Base-by-base conservation (phyloP, 1,140 invertebrate genomes). In the Bombus polaris region DNA sequence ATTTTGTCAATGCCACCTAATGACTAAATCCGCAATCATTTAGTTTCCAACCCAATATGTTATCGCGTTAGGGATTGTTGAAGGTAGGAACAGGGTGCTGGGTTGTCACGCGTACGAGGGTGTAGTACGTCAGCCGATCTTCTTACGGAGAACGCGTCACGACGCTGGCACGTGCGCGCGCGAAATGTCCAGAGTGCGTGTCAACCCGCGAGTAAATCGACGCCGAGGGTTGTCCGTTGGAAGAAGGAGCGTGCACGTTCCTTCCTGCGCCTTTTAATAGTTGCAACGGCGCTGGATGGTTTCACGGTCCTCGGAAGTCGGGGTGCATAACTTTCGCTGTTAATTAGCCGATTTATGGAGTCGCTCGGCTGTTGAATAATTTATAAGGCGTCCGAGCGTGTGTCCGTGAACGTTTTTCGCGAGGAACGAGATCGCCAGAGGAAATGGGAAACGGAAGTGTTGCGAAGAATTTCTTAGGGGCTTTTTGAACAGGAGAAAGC, bases 271-370 rank as follows among this genome's bases (percentile, higher is more conserved):
- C 74, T n/a, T 74, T 66, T 53, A 75, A 82, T 59, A 10, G 37
- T 15, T n/a, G 44, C 44, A 35, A 22, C 39, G 37, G 1, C 3
- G 59, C 32, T n/a, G 3, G 71, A 47, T 25, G 37, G 47, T 81
- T 81, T 73, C 79, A 72, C 42, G 71, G 47, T 65, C 6, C 39
- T 65, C 3, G 3, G 9, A 65, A 4, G 65, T 15, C 13, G 80
- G 79, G 80, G 37, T 65, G 71, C 71, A 74, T 74, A 74, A 74
- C 70, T 74, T 74, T 28, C 53, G 28, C 25, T 42, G 25, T 25
- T 82, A 82, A 82, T 82, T 75, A 82, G 42, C 39, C 81, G 57
- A 82, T 82, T 82, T 74, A 65, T 35, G 71, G 47, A 35, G 32
- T 77, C 57, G 44, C 1, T 42, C 4, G 32, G 25, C 6, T 28